A percentile compares a stretch with the other conserved stretches of the same genome.
Conservation (phyloP, 2,797 vertebrate species). For the Gadopsis bispinosus region DNA sequence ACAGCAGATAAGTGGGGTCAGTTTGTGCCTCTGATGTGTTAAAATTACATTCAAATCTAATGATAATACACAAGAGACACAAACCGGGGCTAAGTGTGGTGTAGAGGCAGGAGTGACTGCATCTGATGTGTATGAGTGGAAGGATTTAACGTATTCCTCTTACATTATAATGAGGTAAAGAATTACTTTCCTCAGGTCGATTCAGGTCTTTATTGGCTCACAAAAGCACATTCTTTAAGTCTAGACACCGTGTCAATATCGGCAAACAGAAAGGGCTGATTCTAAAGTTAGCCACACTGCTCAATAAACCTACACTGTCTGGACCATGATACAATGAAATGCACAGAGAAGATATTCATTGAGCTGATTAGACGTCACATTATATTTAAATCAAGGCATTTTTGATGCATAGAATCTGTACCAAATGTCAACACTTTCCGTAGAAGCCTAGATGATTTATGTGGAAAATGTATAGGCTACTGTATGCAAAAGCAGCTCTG, state of each 20-base stretch:
- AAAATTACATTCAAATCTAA: constrained; percentile 36
- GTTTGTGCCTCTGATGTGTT: constrained; percentile 32
- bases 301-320: constrained; percentile 2
- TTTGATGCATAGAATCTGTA: not conserved
- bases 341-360: not conserved
- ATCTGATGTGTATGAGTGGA: constrained; percentile 9
- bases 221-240: not conserved
- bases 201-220: constrained; percentile 11
- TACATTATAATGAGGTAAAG: constrained; percentile 18
- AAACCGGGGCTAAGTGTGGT: not conserved
- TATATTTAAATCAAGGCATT: not conserved
- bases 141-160: not conserved
- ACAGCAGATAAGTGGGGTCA: constrained; percentile 30
- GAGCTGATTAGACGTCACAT: not conserved
- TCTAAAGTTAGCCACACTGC: not conserved
- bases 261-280: constrained; percentile 19
- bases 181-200: not conserved
- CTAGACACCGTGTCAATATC: constrained; percentile 2
- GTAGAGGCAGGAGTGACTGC: constrained; percentile 12
- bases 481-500: constrained; percentile 21
- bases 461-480: not conserved
- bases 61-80: not conserved
- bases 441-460: not conserved
- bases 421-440: not conserved
- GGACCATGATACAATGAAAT: not conserved